phyloP scores from a whole-genome alignment of 2,113 vertebrate genomes.

The Zosterops hypoxanthus region DNA sequence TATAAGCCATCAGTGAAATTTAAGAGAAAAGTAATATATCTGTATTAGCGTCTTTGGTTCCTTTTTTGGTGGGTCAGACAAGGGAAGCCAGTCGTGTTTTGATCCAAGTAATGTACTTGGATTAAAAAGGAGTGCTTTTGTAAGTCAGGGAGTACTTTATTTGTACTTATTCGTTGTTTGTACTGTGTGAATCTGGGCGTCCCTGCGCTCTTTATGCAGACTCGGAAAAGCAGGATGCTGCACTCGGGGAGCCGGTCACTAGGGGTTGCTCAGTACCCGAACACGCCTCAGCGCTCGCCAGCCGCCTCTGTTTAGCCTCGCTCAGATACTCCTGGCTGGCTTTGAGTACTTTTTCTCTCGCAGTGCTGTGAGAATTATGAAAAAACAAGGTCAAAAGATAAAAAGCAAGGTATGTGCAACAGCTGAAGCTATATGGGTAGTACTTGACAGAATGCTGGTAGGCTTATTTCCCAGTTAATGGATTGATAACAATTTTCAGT shows the following conservation, averaged over 20 bases:
- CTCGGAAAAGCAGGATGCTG: not conserved
- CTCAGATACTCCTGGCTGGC: not conserved
- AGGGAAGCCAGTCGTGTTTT: not conserved
- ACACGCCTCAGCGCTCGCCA: not conserved
- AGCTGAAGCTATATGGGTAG: not conserved
- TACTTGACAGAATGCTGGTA: not conserved
- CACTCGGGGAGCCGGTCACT: not conserved
- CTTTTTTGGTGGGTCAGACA: not conserved
- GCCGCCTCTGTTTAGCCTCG: not conserved
- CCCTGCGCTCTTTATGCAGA: not conserved
- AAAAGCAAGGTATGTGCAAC: not conserved
- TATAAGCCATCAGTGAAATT: not conserved
- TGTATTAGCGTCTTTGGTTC: not conserved
- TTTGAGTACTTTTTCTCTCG: not conserved
- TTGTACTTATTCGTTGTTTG: not conserved
- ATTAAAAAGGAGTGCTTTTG: not conserved
- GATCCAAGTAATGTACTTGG: not conserved
- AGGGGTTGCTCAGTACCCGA: slow-evolving; percentile 57
- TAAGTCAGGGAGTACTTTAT: not conserved
- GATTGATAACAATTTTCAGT: not conserved
- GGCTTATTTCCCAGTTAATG: not conserved
- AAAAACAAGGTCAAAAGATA: not conserved
- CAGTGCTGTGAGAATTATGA: not conserved
- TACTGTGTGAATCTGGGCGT: not conserved
- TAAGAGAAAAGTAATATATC: not conserved